Evolutionary conservation across 2,888 invertebrate species (phyloP), one percentile per base, ranked within the genome.

Genomic region (Anagyrus pseudococci): DNA sequence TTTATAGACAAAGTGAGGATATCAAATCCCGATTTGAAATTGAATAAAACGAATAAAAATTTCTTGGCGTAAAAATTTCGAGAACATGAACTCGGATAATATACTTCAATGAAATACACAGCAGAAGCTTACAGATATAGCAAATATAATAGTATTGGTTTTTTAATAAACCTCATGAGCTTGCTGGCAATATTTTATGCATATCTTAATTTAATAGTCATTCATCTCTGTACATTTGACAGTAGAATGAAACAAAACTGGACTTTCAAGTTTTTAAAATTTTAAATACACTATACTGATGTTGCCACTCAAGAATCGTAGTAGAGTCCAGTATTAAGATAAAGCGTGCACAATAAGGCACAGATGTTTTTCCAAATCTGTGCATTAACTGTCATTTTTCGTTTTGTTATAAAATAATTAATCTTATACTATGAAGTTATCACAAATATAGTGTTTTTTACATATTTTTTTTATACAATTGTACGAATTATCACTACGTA

Each of bases 401-500:
- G 22, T 50, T 19, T 47, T 44, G 22, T 47, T 59, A 56, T 37
- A 54, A 66, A 58, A 62, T 3, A 41, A 52, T 62, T 33, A 61
- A 55, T 40, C 66, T 66, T 66, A 62, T 23, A 13, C 44, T 62
- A 62, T 55, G 26, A 47, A 61, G 65, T 66, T 68, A 68, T 66
- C 66, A 68, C 65, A 68, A 68, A 37, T 64, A 61, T 60, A 62
- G 49, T 57, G 57, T 23, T 50, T 58, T 68, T 67, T 68, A 68
- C 67, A 69, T 64, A 68, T 62, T 55, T n/a, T n/a, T 66, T 69
- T 68, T 70, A 67, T 68, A 70, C 69, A 69, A 65, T 43, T 22
- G 15, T 20, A 47, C 15, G 40, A 50, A 41, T 19, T 60, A 19
- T 47, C 47, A 54, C 60, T 58, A 64, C 52, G 20, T 46, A 55